A percentile compares a stretch with the other conserved stretches of the same genome.
Evolutionary conservation across 2,797 vertebrate species (phyloP).

Genomic region (Falco berigora): DNA sequence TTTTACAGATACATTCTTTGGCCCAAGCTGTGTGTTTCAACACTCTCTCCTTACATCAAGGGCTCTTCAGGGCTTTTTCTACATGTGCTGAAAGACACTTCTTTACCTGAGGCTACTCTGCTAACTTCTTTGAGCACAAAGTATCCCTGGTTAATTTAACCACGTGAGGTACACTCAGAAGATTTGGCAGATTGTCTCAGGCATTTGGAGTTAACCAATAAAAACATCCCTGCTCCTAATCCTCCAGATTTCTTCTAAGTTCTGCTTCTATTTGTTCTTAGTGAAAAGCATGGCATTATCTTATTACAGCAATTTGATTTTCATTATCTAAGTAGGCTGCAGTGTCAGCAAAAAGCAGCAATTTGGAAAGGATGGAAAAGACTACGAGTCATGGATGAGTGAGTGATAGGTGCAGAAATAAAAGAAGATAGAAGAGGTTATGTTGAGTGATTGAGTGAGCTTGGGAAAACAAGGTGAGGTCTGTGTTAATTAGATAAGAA

Average conservation of each 20-base stretch:
- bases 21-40: constrained; percentile 32
- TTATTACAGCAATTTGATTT: constrained; percentile 57
- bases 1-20: constrained; percentile 14
- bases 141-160: constrained; percentile 43
- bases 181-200: constrained; percentile 48
- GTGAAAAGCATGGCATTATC: constrained; percentile 51
- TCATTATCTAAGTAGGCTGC: constrained; percentile 44
- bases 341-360: constrained; percentile 36
- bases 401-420: constrained; percentile 31
- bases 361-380: constrained; percentile 41
- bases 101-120: constrained; percentile 57
- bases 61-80: constrained; percentile 35
- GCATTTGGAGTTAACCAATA: constrained; percentile 43
- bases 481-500: neutral
- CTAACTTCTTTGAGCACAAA: constrained; percentile 30
- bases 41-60: constrained; percentile 42
- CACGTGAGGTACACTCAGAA: constrained; percentile 28
- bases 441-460: constrained; percentile 1
- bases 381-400: neutral
- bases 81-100: constrained; percentile 47
- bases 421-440: neutral
- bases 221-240: constrained; percentile 31
- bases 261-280: constrained; percentile 54
- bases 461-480: neutral
- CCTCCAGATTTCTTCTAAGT: constrained; percentile 48